A percentile compares a stretch with the other conserved stretches of the same genome.
Conservation (phyloP, 2,113 vertebrate genomes). For the Zootoca vivipara region DNA sequence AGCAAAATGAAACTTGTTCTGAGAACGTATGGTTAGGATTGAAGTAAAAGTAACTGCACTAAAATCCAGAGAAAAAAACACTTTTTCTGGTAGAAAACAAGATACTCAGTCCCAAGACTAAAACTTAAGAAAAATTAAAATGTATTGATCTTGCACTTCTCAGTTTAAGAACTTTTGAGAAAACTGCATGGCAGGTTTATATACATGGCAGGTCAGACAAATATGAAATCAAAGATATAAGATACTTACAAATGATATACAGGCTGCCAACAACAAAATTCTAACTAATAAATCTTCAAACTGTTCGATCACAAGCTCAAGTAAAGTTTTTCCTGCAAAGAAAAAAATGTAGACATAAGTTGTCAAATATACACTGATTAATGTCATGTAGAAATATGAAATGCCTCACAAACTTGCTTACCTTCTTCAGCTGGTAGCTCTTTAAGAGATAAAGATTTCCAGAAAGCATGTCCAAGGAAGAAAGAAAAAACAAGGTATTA, state of each 20-base stretch:
- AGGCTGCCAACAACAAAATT: constrained; percentile 96
- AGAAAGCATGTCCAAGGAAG: constrained; percentile 51
- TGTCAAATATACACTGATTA: background rate
- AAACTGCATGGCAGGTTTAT: background rate
- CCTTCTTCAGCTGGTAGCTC: constrained; percentile 97
- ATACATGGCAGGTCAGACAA: background rate
- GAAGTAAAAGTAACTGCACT: background rate
- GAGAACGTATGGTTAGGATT: background rate
- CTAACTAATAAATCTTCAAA: constrained; percentile 98
- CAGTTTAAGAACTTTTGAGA: background rate
- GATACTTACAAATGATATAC: constrained; percentile 98
- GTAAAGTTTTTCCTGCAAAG: constrained; percentile 93
- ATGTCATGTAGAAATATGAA: background rate
- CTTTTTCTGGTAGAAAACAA: background rate
- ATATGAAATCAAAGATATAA: background rate
- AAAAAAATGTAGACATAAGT: constrained; percentile 7
- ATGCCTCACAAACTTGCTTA: constrained; percentile 64
- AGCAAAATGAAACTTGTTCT: background rate
- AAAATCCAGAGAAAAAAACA: background rate
- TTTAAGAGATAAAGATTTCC: constrained; percentile 69
- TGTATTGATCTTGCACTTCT: background rate
- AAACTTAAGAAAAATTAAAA: background rate
- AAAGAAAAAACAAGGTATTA: constrained; percentile 7
- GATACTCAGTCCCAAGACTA: background rate
- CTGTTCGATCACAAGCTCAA: constrained; percentile 95